Evolutionary conservation across 2,113 vertebrate genomes (phyloP).

Genomic region (Dasypus novemcinctus): DNA sequence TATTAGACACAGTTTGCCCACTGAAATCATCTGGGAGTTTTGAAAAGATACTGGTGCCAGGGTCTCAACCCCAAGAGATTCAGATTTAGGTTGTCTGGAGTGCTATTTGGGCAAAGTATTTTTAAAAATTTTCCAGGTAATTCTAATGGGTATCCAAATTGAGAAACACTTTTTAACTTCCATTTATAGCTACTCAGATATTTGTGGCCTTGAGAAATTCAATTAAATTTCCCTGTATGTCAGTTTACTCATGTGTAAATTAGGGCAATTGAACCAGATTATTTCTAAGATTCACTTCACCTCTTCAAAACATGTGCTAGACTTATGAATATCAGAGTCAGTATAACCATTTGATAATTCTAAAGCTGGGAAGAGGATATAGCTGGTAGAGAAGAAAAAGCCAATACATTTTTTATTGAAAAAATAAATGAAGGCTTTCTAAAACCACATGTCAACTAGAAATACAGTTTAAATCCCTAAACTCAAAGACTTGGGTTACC

Average conservation of each 20-base stretch:
- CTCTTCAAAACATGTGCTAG: background rate
- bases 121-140: background rate
- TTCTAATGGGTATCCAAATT: background rate
- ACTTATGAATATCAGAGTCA: background rate
- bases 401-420: slow-evolving; percentile 35
- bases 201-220: background rate
- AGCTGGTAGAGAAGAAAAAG: background rate
- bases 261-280: background rate
- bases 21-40: background rate
- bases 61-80: background rate
- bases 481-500: background rate
- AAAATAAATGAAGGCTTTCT: background rate
- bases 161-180: background rate
- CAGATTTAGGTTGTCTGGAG: background rate
- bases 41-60: background rate
- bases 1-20: background rate
- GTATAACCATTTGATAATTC: background rate
- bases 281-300: background rate
- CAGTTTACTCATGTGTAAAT: background rate
- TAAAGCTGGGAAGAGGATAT: background rate
- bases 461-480: slow-evolving; percentile 1
- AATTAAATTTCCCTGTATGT: background rate
- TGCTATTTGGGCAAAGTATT: background rate
- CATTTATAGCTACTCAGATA: background rate
- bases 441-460: background rate